Evolutionary conservation across 2,888 invertebrate genomes (phyloP), one percentile per base, ranked within the genome.

Genomic region (Enchytraeus crypticus): DNA sequence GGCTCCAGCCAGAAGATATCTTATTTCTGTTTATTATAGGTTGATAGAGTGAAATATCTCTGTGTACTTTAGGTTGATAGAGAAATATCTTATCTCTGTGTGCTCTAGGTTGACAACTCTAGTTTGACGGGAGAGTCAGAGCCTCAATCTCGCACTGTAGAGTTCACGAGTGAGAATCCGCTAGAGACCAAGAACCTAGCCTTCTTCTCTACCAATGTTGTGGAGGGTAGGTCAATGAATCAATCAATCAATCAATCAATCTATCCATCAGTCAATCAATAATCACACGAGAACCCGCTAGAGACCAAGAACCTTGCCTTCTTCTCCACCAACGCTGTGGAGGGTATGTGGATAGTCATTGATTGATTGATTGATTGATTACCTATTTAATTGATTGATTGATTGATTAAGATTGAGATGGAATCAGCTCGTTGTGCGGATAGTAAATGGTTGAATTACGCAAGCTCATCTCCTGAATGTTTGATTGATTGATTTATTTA

Each of bases 221-320:
- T 86, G 0, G 88, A 88, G 77, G 90, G 89, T 75, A 64, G 45
- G 49, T 14, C 3, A n/a, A 21, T 26, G n/a, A 47, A 8, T 47
- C 23, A 47, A 14, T 5, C 8, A 14, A 14, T 47, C 23, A n/a
- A 88, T 87, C 0, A 81, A 87, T n/a, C n/a, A n/a, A n/a, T n/a
- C n/a, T n/a, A n/a, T n/a, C n/a, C n/a, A n/a, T n/a, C n/a, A n/a
- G n/a, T n/a, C n/a, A n/a, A n/a, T n/a, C n/a, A n/a, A n/a, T n/a
- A n/a, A n/a, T n/a, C n/a, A n/a, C n/a, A n/a, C 70, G 78, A 82
- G 14, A 87, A 87, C 76, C 86, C 87, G 1, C 73, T 89, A 38
- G 89, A 89, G 76, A 87, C 89, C 0, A 84, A 83, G 71, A 90
- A 90, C 73, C 80, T 90, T 74, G 87, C 85, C 0, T 89, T 89